Evolutionary conservation across 2,888 invertebrate species (phyloP).

Genomic region (Endotricha flammealis): DNA sequence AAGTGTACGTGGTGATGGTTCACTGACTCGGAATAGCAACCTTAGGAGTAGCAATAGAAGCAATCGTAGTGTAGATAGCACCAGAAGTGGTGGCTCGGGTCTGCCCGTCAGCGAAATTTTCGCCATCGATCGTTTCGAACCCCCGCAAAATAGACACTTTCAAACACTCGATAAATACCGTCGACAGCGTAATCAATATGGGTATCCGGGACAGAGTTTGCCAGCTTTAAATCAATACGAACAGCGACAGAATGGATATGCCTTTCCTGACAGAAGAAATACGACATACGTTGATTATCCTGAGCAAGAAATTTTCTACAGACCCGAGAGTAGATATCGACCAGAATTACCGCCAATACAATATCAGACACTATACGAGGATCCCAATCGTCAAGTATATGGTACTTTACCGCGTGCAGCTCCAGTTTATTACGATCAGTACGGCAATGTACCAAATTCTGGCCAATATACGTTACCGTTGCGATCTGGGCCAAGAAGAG

Average conservation of each 20-base stretch:
- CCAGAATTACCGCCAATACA: conserved; percentile 23
- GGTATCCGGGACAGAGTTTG: conserved; percentile 65
- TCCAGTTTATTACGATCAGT: conserved; percentile 28
- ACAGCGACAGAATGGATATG: conserved; percentile 33
- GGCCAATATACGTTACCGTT: conserved; percentile 55
- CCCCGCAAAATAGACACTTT: conserved; percentile 61
- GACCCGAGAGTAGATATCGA: conserved; percentile 30
- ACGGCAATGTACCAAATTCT: conserved; percentile 29
- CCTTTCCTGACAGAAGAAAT: conserved; percentile 35
- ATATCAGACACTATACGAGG: conserved; percentile 46
- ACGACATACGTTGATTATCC: conserved; percentile 52
- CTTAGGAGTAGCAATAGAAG: conserved; percentile 59
- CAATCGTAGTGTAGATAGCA: conserved; percentile 56
- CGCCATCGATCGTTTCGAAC: conserved; percentile 58
- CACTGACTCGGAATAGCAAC: conserved; percentile 55
- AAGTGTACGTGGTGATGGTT: conserved; percentile 70
- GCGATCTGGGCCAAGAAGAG: conserved; percentile 53
- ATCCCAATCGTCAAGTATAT: conserved; percentile 40
- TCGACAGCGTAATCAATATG: conserved; percentile 50
- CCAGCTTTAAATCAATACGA: conserved; percentile 58
- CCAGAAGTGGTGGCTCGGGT: conserved; percentile 35
- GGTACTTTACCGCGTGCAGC: conserved; percentile 49
- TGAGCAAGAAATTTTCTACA: conserved; percentile 36
- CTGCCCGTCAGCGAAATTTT: conserved; percentile 66
- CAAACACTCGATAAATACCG: conserved; percentile 61